Evolutionary conservation across 92 coral and sea anemone species (phyloP), one percentile per base, ranked within the genome.

Genomic region (Scolanthus callimorphus): DNA sequence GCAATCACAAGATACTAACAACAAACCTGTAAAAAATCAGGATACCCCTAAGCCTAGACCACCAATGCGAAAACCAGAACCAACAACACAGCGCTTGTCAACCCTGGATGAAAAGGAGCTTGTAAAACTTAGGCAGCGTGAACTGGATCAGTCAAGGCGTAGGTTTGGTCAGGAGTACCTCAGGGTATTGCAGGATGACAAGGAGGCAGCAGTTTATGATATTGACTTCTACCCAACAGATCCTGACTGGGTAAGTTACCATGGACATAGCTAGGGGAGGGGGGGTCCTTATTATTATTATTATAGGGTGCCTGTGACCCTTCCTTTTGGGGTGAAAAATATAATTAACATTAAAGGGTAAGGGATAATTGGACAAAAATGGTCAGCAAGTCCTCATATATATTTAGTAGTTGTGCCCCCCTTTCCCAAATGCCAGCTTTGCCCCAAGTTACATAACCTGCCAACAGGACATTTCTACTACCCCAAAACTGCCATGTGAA

Each of bases 171-270:
- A 49, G 23, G 58, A 71, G 2, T 72, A 62, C 29, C 23, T 69
- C 55, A 23, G 61, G 30, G 71, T 65, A 39, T 55, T 76, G 10
- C 29, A 31, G 37, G 59, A 79, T 25, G 60, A 60, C 19, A n/a
- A n/a, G n/a, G 61, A 65, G 17, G 77, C 66, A 23, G 53, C 78
- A 11, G 12, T 50, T 11, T 91, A 55, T 37, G 57, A 73, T 57
- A 39, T 86, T 26, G 55, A 65, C 63, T 69, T 91, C 43, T 63
- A 71, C 29, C 89, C 97, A 25, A 65, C 97, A 4, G 97, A 91
- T 52, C 97, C 97, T 29, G 97, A 91, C 73, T 91, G 96, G 97
- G 97, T 91, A 44, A 60, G 86, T 41, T 20, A 46, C 20, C 3
- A 52, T n/a, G 9, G 12, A 2, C 0, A 19, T 11, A 1, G 17